Percentiles rank a stretch among this genome's conserved stretches.
These are phyloP conservation scores for Bombus waltoni DNA, from an alignment of 1,140 invertebrate genomes.

Conservation along the genomic window DNA sequence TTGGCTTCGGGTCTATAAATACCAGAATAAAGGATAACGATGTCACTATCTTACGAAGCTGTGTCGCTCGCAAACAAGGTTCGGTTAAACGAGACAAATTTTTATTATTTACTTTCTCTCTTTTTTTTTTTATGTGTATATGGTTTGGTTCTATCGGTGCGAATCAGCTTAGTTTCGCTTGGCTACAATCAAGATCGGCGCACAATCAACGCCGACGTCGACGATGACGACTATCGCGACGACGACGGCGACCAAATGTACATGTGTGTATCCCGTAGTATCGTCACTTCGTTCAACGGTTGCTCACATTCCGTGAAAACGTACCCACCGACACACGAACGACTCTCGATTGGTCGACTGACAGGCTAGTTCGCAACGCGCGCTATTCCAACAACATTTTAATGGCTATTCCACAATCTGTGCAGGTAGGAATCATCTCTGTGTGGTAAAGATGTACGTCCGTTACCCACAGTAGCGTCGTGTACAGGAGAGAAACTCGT, in stretches of 20 bases:
- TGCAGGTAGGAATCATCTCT: not conserved
- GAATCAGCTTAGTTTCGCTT: not conserved
- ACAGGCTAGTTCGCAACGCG: slow-evolving; percentile 3
- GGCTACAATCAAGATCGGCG: slow-evolving; percentile 37
- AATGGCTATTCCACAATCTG: slow-evolving; percentile 6
- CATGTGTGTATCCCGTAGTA: slow-evolving; percentile 1
- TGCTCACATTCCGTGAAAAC: slow-evolving; percentile 30
- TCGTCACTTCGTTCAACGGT: slow-evolving; percentile 17
- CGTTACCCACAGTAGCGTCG: not conserved
- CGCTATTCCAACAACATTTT: not conserved
- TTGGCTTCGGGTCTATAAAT: slow-evolving; percentile 28
- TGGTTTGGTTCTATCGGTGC: not conserved
- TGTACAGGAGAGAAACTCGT: not conserved
- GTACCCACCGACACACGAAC: slow-evolving; percentile 19
- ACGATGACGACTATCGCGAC: slow-evolving; percentile 52
- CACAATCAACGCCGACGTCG: slow-evolving; percentile 56
- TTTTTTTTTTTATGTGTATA: not conserved
- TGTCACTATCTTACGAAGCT: slow-evolving; percentile 10
- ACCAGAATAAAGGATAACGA: slow-evolving; percentile 39
- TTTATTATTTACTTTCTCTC: not conserved
- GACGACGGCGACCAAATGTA: slow-evolving; percentile 48
- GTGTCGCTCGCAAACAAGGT: not conserved
- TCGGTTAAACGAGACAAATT: not conserved
- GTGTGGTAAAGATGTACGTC: not conserved
- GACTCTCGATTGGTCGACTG: slow-evolving; percentile 22